Evolutionary conservation across 2,113 vertebrate genomes (phyloP).

Genomic region (Ciconia boyciana): DNA sequence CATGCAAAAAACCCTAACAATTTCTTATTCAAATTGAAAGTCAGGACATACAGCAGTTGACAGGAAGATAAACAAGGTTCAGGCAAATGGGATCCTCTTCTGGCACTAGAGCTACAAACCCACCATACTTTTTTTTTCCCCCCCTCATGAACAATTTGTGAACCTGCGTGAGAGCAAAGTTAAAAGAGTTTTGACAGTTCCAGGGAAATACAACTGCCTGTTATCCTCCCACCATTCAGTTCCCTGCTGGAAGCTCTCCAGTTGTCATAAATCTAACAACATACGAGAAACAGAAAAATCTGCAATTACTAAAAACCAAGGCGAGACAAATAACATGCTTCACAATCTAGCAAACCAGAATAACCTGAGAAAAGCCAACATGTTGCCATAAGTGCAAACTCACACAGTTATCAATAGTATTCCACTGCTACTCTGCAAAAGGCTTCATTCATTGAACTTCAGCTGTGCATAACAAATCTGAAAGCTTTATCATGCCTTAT

Average conservation of each 20-base stretch:
- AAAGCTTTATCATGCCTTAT: background rate
- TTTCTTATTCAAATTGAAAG: background rate
- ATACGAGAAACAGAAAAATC: background rate
- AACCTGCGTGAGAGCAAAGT: background rate
- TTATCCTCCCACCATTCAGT: background rate
- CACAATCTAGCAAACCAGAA: background rate
- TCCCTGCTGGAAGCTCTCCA: background rate
- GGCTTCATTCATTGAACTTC: background rate
- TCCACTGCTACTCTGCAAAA: background rate
- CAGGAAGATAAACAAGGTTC: background rate
- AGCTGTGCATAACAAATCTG: background rate
- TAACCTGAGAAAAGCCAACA: background rate
- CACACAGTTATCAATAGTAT: background rate
- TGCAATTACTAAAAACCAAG: background rate
- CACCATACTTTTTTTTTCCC: too few relatives aligned
- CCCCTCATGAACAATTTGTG: background rate
- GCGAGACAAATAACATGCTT: background rate
- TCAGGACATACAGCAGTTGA: background rate
- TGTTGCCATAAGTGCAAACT: background rate
- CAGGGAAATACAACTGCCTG: background rate
- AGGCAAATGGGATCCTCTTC: background rate
- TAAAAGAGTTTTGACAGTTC: background rate
- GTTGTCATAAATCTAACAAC: background rate
- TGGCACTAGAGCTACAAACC: background rate
- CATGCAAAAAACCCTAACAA: rapidly evolving